Conservation (phyloP, 2,888 invertebrate species). For the Euplexia lucipara region DNA sequence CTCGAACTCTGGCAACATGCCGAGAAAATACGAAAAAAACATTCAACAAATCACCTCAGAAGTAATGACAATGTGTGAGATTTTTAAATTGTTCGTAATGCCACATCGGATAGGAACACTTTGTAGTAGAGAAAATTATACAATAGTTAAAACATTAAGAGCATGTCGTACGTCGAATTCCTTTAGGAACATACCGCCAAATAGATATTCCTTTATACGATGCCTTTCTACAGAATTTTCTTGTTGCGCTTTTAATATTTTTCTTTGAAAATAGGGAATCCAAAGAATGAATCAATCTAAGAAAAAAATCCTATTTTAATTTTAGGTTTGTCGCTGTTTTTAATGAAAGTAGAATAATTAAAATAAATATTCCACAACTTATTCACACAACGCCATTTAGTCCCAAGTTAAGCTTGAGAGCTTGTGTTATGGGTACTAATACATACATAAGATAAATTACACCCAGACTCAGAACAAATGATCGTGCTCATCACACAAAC, state of each 20-base stretch:
- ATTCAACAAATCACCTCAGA: not conserved
- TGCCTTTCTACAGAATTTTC: not conserved
- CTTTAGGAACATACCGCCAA: not conserved
- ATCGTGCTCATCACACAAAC: too few relatives aligned
- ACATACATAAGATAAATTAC: too few relatives aligned
- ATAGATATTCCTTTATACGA: not conserved
- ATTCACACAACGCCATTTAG: too few relatives aligned
- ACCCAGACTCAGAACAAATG: too few relatives aligned
- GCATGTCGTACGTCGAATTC: not conserved
- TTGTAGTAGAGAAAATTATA: not conserved
- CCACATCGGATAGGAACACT: not conserved
- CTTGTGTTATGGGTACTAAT: too few relatives aligned
- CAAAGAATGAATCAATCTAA: not conserved
- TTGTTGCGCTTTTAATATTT: not conserved
- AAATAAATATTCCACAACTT: too few relatives aligned
- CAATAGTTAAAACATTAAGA: slow-evolving; percentile 12
- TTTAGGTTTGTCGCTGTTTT: not conserved
- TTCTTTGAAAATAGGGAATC: not conserved
- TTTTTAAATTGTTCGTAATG: not conserved
- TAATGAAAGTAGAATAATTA: not conserved
- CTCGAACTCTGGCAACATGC: not conserved
- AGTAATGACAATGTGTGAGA: not conserved
- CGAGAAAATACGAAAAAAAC: not conserved
- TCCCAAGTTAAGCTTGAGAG: too few relatives aligned
- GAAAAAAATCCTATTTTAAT: not conserved